Base-by-base conservation (phyloP, 2,888 invertebrate species). In the Brachyopa scutellaris region DNA sequence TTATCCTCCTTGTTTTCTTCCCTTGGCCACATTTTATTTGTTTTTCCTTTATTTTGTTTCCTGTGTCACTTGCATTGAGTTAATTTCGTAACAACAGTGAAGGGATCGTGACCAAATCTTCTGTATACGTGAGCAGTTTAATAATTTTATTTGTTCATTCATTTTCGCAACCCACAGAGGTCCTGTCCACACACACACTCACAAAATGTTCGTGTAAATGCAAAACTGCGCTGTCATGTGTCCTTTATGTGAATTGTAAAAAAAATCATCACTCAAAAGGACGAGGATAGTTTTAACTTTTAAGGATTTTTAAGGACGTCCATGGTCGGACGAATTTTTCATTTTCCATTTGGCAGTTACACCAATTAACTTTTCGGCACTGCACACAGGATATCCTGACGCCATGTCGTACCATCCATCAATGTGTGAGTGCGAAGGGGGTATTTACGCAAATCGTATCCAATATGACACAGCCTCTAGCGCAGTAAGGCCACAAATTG, bases 101-200 rank as follows among this genome's bases (percentile, higher is more conserved):
- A 45, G 73, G 70, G 85, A 84, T 84, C 85, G 85, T 85, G 85
- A 84, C 82, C 85, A 85, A 85, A 85, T 84, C 64, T 82, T 53
- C 59, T 61, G 80, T 70, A 70, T 69, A 82, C 80, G 76, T 82
- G 80, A 82, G 80, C 42, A 29, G 70, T 45, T 70, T 82, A 69
- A 57, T 57, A 74, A 69, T 45, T 69, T 69, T 73, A 66, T 73
- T 74, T 38, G 40, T 23, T 73, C 9, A 38, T 40, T 31, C n/a
- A 19, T 26, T 26, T 26, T 26, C 26, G 26, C 26, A n/a, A n/a
- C 26, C 4, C 3, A 5, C 6, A 5, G 26, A 6, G 6, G 26
- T 26, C 6, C 6, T 26, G 26, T 26, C 6, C 4, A 6, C 26
- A 26, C 26, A 6, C 26, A 26, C 49, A 38, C 19, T 29, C 26